Base-by-base conservation (phyloP, 2,797 vertebrate genomes). In the Linurgus olivaceus region DNA sequence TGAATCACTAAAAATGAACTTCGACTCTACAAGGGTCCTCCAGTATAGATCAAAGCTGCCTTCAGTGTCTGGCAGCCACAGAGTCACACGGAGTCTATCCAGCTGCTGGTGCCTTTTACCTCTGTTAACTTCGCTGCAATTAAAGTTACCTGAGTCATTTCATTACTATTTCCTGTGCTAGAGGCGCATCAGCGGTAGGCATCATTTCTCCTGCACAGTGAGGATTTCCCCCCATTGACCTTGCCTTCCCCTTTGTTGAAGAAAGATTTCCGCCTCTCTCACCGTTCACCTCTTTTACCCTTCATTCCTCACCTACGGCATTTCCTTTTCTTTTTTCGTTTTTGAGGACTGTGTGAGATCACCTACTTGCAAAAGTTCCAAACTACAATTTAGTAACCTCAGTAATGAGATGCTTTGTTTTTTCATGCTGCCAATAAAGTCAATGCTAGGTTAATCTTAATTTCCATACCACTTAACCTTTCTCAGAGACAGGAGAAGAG, bases 61-160 rank as follows among this genome's bases (percentile, higher is more conserved):
- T 38, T 33, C 50, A 3, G 72, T 4, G 42, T 40, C 52, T 15
- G 55, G 33, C 2, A 0, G 48, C 42, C 51, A 33, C 19, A 25
- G 73, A 28, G 54, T 93, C 57, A 90, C 45, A 42, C 1, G 47
- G 3, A 67, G 35, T 44, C 84, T 78, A 38, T 66, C 19, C 78
- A 81, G 84, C 75, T 86, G 88, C 86, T 67, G 26, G 66, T 65
- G 89, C 91, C 75, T 63, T 94, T 93, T 82, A 94, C 90, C 72
- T 94, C 77, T 74, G 77, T 70, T 66, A 94, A 76, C 40, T 73
- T 48, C 13, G 19, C 51, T 7, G 11, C 45, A 86, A 67, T 74
- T 95, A 90, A 83, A 86, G 63, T 57, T 79, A 88, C 78, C 74
- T 6, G 44, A 92, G 62, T 89, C 88, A 88, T 21, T 82, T 73